These are phyloP conservation scores for Allochrocebus solatus DNA, from an alignment of 2,797 vertebrate genomes.

Conservation along the genomic window DNA sequence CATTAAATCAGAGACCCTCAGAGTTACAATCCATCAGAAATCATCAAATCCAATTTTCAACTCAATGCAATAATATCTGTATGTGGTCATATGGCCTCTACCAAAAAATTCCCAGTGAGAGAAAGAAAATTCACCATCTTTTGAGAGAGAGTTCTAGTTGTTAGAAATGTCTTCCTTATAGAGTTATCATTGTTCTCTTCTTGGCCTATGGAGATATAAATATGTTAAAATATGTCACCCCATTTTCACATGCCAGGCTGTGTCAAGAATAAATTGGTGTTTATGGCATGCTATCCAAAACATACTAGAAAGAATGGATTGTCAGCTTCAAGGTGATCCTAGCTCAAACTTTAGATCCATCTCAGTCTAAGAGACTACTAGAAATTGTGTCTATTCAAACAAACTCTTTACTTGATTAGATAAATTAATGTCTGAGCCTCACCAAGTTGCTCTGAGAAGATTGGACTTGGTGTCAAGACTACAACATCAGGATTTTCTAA, in stretches of 20 bases:
- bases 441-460: neutral
- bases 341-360: neutral
- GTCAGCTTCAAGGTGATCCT: neutral
- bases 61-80: neutral
- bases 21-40: slow-evolving; percentile 6
- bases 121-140: neutral
- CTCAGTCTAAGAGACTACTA: neutral
- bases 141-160: neutral
- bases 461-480: neutral
- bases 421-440: neutral
- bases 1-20: neutral
- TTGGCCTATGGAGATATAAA: neutral
- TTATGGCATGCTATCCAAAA: neutral
- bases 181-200: neutral
- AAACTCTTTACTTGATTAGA: slow-evolving; percentile 5
- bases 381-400: neutral
- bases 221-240: neutral
- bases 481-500: neutral
- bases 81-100: neutral
- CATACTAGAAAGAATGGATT: neutral
- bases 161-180: neutral
- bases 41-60: neutral
- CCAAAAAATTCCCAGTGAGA: slow-evolving; percentile 8
- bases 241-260: neutral
- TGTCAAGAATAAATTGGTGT: slow-evolving; percentile 76